phyloP scores from a whole-genome alignment of 2,888 invertebrate genomes.

The Dryobotodes eremita region DNA sequence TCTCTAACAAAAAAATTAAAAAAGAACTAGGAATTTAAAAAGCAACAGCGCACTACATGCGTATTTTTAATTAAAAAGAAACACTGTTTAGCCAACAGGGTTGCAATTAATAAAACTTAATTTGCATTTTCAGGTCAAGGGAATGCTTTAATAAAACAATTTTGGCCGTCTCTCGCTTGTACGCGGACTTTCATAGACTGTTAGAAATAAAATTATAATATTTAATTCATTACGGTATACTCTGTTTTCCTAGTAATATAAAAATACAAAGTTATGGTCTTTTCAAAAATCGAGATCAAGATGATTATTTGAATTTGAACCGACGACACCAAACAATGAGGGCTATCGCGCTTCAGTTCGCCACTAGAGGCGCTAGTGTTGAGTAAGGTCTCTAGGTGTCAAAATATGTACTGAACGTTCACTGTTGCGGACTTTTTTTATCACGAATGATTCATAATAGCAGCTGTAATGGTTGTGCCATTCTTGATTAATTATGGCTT shows the following conservation, averaged over 20 bases:
- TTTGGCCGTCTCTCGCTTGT: slow-evolving; percentile 54
- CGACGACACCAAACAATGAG: too few relatives aligned
- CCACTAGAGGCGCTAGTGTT: too few relatives aligned
- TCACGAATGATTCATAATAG: too few relatives aligned
- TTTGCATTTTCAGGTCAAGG: slow-evolving; percentile 71
- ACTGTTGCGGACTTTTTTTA: too few relatives aligned
- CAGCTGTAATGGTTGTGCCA: too few relatives aligned
- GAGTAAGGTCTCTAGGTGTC: too few relatives aligned
- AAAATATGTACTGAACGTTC: too few relatives aligned
- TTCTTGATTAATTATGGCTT: too few relatives aligned
- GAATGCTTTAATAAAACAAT: slow-evolving; percentile 66
- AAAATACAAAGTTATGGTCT: neutral
- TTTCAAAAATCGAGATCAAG: neutral
- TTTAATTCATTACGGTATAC: neutral
- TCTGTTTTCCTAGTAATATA: neutral
- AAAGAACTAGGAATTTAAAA: slow-evolving; percentile 29
- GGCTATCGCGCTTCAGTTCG: too few relatives aligned
- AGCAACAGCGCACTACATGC: slow-evolving; percentile 41
- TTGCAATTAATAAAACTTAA: slow-evolving; percentile 70
- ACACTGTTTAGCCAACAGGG: slow-evolving; percentile 63
- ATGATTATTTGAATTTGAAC: neutral
- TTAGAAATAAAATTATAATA: slow-evolving; percentile 50
- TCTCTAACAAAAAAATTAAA: too few relatives aligned
- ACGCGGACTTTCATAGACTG: slow-evolving; percentile 46
- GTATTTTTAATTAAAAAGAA: slow-evolving; percentile 67